phyloP scores from a whole-genome alignment of 2,888 invertebrate species.

The Hetaerina titia region DNA sequence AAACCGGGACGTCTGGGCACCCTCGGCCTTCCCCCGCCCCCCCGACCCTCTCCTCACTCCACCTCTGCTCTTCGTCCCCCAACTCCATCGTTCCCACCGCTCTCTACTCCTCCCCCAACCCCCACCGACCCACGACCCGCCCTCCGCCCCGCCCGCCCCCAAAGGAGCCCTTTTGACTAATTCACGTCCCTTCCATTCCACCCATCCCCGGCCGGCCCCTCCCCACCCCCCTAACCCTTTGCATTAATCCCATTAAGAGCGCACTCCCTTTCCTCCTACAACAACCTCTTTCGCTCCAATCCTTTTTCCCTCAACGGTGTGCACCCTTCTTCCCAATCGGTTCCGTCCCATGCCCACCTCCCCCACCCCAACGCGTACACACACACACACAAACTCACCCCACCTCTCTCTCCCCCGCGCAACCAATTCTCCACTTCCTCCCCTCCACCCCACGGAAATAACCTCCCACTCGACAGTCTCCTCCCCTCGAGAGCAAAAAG shows the following conservation, averaged over 20 bases:
- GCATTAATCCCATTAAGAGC: slow-evolving; percentile 66
- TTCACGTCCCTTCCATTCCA: slow-evolving; percentile 14
- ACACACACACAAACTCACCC: no score
- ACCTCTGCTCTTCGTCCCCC: not conserved
- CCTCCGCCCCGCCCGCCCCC: not conserved
- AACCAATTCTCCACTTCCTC: not conserved
- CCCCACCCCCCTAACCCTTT: not conserved
- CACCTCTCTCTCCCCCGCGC: no score
- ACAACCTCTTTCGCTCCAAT: not conserved
- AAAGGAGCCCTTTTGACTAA: slow-evolving; percentile 16
- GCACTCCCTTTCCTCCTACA: slow-evolving; percentile 41
- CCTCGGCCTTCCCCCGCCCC: not conserved
- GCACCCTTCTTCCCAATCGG: slow-evolving; percentile 17
- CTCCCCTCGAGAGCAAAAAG: not conserved
- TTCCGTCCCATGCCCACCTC: not conserved
- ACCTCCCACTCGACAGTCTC: not conserved
- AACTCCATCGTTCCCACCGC: not conserved
- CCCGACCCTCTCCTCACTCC: no score
- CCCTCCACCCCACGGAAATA: not conserved
- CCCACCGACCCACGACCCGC: not conserved
- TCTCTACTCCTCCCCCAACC: not conserved
- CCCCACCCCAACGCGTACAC: not conserved
- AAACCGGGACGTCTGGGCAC: no score
- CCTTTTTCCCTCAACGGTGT: not conserved
- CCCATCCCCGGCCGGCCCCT: not conserved